Conservation (phyloP, 1,140 invertebrate genomes). For the Aphidius ervi region DNA sequence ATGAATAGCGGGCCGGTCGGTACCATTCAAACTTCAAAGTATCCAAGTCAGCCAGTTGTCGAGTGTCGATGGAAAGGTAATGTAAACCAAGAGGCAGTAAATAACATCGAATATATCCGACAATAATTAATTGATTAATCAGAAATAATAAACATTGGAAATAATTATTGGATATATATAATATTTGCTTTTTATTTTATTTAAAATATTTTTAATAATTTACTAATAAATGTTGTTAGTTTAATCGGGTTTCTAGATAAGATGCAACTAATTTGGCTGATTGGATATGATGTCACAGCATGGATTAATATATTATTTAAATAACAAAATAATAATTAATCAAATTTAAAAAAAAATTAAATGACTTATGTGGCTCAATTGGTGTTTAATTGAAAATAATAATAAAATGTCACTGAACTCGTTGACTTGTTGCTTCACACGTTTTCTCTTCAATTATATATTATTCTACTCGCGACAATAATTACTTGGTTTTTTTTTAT, state of each 20-base stretch:
- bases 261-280: not conserved
- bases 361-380: conserved; percentile 10
- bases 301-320: not conserved
- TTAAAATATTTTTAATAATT: not conserved
- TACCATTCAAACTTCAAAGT: conserved; percentile 22
- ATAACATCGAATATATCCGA: conserved; percentile 5
- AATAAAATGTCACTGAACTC: conserved; percentile 10
- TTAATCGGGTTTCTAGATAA: not conserved
- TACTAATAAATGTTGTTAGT: not conserved
- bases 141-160: conserved; percentile 1
- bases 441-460: not conserved
- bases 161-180: not conserved
- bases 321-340: not conserved
- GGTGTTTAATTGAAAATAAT: not conserved
- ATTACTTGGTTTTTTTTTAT: too few species aligned
- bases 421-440: conserved; percentile 11
- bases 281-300: not conserved
- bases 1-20: conserved; percentile 26
- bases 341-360: conserved; percentile 1
- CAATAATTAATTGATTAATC: conserved; percentile 6
- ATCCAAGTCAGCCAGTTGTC: conserved; percentile 23
- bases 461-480: too few species aligned
- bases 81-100: conserved; percentile 23
- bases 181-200: not conserved
- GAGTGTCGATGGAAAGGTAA: conserved; percentile 30